Conservation (phyloP, 1,140 invertebrate species). For the Lucilia cuprina region DNA sequence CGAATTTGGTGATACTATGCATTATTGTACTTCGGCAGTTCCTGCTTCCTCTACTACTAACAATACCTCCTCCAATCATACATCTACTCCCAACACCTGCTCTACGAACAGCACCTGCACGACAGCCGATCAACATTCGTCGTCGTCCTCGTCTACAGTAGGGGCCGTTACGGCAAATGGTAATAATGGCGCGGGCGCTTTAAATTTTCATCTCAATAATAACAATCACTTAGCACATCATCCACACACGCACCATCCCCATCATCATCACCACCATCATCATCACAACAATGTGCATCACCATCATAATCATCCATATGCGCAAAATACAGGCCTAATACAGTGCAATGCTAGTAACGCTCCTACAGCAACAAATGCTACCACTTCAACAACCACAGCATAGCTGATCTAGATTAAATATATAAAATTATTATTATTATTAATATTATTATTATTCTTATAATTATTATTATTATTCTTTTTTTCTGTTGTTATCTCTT, state of each 20-base stretch:
- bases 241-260: slow-evolving; percentile 49
- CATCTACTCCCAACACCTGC: background rate
- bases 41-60: slow-evolving; percentile 39
- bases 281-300: slow-evolving; percentile 43
- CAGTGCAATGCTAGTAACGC: slow-evolving; percentile 54
- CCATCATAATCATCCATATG: slow-evolving; percentile 42
- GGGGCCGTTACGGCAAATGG: slow-evolving; percentile 37
- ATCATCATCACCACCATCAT: slow-evolving; percentile 42
- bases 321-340: slow-evolving; percentile 49
- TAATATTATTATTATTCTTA: background rate
- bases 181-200: slow-evolving; percentile 51
- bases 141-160: background rate
- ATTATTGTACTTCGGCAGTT: slow-evolving; percentile 59
- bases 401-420: slow-evolving; percentile 43
- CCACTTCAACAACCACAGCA: slow-evolving; percentile 47
- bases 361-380: slow-evolving; percentile 39
- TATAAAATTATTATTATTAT: background rate
- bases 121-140: background rate
- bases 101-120: slow-evolving; percentile 32
- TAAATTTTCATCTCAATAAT: slow-evolving; percentile 61
- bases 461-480: background rate
- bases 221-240: slow-evolving; percentile 58
- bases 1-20: slow-evolving; percentile 60
- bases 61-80: slow-evolving; percentile 30
- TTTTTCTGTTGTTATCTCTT: background rate